A percentile compares a stretch with the other conserved stretches of the same genome.
Evolutionary conservation across 2,888 invertebrate species (phyloP).

Genomic region (Cylindroiulus punctatus): DNA sequence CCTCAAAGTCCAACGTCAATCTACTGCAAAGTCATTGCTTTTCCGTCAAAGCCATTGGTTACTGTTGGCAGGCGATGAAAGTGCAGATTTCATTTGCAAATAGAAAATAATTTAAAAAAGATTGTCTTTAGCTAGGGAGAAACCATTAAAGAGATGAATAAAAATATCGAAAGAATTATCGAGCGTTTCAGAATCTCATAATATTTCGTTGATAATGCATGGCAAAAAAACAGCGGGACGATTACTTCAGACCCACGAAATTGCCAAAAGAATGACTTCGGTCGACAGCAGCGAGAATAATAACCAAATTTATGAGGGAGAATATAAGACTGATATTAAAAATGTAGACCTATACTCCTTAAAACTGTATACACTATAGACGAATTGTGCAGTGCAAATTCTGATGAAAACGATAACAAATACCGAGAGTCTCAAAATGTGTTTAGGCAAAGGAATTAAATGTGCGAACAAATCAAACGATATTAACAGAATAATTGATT

Average conservation of each 20-base stretch:
- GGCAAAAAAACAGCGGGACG: not conserved
- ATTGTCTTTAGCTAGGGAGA: no score
- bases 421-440: no score
- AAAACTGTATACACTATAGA: not conserved
- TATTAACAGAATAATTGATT: no score
- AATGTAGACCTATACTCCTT: not conserved
- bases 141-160: not conserved
- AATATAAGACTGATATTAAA: constrained; percentile 5
- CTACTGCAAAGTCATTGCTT: not conserved
- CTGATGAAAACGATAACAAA: no score
- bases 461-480: no score
- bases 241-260: not conserved
- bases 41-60: not conserved
- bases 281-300: not conserved
- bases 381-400: no score
- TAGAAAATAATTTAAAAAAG: not conserved
- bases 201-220: not conserved
- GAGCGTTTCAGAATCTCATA: constrained; percentile 1
- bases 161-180: not conserved
- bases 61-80: not conserved
- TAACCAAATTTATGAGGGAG: not conserved
- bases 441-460: no score
- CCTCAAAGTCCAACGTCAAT: constrained; percentile 8
- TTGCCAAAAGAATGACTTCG: not conserved
- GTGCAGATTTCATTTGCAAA: constrained; percentile 3